These are phyloP conservation scores for Chlamydotis undulata DNA, from an alignment of 2,113 vertebrate genomes.

Conservation along the genomic window DNA sequence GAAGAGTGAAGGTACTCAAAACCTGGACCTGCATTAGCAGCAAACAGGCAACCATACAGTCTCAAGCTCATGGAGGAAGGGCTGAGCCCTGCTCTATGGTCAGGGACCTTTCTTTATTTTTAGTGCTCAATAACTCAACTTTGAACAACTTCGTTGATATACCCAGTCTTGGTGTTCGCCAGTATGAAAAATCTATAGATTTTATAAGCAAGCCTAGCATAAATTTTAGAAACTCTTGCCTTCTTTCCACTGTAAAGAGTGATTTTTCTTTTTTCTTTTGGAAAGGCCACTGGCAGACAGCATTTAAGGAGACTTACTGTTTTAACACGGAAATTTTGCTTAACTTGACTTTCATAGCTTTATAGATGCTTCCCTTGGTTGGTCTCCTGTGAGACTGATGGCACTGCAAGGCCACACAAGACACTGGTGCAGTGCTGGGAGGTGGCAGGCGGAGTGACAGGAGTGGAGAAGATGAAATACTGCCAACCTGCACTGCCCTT, in stretches of 20 bases:
- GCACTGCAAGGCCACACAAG: background rate
- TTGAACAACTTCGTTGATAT: background rate
- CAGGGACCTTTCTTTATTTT: background rate
- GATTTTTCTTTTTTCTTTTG: background rate
- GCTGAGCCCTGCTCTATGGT: background rate
- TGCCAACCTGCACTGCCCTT: background rate
- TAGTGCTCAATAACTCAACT: background rate
- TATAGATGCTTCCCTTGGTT: background rate
- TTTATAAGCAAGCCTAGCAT: background rate
- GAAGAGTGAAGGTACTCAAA: background rate
- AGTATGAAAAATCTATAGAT: background rate
- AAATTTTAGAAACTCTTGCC: background rate
- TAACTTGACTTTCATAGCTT: background rate
- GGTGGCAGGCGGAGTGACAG: background rate
- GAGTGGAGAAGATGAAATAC: background rate
- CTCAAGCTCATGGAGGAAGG: background rate
- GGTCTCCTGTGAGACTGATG: background rate
- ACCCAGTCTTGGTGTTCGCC: background rate
- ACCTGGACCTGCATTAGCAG: background rate
- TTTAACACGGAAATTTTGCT: background rate
- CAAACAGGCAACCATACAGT: background rate
- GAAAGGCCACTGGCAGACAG: background rate
- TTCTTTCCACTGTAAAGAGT: background rate
- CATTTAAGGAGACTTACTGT: background rate
- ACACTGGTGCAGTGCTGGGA: accelerated